A percentile compares a stretch with the other conserved stretches of the same genome.
Evolutionary conservation across 2,113 vertebrate genomes (phyloP).

Genomic region (Cromileptes altivelis): DNA sequence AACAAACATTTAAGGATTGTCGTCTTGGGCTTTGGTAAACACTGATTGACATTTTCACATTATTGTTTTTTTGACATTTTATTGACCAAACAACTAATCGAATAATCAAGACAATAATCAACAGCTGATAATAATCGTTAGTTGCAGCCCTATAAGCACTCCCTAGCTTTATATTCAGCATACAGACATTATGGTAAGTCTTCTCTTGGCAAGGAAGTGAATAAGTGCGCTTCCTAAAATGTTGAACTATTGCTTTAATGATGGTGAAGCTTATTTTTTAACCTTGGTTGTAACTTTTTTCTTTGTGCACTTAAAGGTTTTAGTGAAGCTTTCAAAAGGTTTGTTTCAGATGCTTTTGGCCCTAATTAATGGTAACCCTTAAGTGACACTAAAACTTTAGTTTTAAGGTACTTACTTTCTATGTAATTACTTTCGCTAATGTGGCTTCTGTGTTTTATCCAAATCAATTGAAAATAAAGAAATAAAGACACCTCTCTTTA

Average conservation of each 20-base stretch:
- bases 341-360: conserved; percentile 17
- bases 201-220: not conserved
- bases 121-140: no score
- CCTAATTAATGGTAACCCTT: not conserved
- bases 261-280: not conserved
- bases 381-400: not conserved
- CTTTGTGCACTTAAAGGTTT: conserved; percentile 15
- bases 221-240: not conserved
- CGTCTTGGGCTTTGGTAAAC: no score
- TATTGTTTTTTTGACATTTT: no score
- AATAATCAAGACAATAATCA: no score
- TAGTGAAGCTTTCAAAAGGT: conserved; percentile 25
- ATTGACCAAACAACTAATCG: no score
- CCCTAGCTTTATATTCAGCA: not conserved
- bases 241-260: not conserved
- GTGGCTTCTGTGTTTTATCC: not conserved
- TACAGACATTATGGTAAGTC: not conserved
- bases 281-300: not conserved
- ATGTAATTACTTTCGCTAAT: conserved; percentile 8
- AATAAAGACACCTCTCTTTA: not conserved
- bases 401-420: not conserved
- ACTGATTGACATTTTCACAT: no score
- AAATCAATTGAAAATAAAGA: not conserved
- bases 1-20: no score
- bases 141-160: no score